Base-by-base conservation (phyloP, 2,888 invertebrate genomes). In the Thalpophila matura region DNA sequence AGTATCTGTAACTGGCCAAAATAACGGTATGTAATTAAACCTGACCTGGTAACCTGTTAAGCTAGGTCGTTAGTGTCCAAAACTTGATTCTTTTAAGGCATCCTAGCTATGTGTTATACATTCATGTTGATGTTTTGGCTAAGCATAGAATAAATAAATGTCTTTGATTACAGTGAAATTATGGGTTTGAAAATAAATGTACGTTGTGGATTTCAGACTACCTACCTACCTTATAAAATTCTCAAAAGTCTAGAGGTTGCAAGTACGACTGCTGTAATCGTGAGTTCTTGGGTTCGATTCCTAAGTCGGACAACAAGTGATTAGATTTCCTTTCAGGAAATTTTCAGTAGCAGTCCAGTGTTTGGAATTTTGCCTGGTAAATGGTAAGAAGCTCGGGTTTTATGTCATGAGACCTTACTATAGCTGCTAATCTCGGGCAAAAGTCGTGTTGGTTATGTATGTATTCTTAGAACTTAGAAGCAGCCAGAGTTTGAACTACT, bases 11-110 rank as follows among this genome's bases (percentile, higher is more conserved):
- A 47, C 57, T 54, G 29, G 31, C 10, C n/a, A n/a, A 2, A 33
- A 9, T 72, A 72, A 73, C 73, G 50, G 73, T 73, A 55, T 50
- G 45, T 66, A 53, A 67, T 72, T 61, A 54, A 31, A 61, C 20
- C 38, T 58, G 50, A 46, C 71, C 61, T 50, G 56, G 27, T 57
- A 57, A 57, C 57, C 33, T 18, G 61, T 56, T 47, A 54, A 16
- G 40, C 16, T 43, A 49, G 43, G 68, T 58, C 33, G 57, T 67
- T 67, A 73, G 70, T 58, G 50, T 20, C 54, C 56, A 58, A 72
- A 69, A 61, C 61, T 40, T 35, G 57, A 57, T 67, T 50, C 33
- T 57, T 49, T 58, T 51, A 55, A 51, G 72, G 43, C 31, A 45
- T 47, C 35, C 42, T 20, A 51, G 24, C 16, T 45, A 38, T 37